Evolutionary conservation across 2,888 invertebrate genomes (phyloP).

Genomic region (Brenthis hecate): DNA sequence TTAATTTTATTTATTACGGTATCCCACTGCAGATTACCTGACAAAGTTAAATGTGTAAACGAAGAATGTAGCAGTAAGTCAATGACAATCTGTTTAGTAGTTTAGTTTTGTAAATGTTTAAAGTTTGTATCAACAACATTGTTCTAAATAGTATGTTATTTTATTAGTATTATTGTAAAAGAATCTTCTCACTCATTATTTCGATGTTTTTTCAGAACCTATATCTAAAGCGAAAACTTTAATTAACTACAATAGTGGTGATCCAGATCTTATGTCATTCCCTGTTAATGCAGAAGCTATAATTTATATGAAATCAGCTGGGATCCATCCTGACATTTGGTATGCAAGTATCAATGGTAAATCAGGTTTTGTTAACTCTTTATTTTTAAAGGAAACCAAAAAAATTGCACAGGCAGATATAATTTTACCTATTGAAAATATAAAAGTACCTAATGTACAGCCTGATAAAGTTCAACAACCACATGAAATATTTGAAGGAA

Average conservation of each 20-base stretch:
- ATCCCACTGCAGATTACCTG: slow-evolving; percentile 80
- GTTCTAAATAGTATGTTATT: neutral
- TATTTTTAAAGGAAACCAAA: slow-evolving; percentile 83
- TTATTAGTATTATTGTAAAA: neutral
- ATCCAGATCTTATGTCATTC: slow-evolving; percentile 84
- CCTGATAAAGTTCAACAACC: slow-evolving; percentile 70
- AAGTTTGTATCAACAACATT: neutral
- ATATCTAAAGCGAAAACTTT: slow-evolving; percentile 85
- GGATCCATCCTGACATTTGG: slow-evolving; percentile 83
- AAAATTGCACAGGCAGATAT: slow-evolving; percentile 65
- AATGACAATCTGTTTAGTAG: slow-evolving; percentile 49
- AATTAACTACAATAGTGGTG: slow-evolving; percentile 79
- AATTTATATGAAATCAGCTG: slow-evolving; percentile 88
- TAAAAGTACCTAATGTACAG: slow-evolving; percentile 49
- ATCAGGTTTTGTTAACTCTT: slow-evolving; percentile 85
- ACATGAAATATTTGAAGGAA: slow-evolving; percentile 85
- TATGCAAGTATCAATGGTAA: slow-evolving; percentile 86
- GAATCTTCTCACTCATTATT: neutral
- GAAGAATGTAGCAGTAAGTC: slow-evolving; percentile 86
- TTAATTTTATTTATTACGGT: slow-evolving; percentile 64
- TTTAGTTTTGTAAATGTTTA: slow-evolving; percentile 39
- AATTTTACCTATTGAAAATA: slow-evolving; percentile 57
- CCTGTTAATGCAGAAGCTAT: slow-evolving; percentile 78
- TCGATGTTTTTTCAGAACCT: slow-evolving; percentile 68
- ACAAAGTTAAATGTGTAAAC: slow-evolving; percentile 87